Evolutionary conservation across 35 echinoderm and acorn worm species (phyloP).

Genomic region (Diadema setosum): DNA sequence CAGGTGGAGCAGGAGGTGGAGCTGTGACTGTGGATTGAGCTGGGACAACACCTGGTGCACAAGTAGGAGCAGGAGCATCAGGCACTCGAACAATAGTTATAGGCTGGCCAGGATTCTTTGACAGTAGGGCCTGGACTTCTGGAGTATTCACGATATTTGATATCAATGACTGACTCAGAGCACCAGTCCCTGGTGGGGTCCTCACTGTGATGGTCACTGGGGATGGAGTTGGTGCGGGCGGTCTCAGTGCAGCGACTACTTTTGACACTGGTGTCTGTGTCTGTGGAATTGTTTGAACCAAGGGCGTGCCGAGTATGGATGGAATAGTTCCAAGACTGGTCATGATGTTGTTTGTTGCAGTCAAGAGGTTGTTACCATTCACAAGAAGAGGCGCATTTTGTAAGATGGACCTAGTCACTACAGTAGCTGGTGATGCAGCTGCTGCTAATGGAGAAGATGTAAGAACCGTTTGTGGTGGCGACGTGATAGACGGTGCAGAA

Average conservation of each 20-base stretch:
- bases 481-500: not conserved
- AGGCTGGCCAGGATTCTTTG: slow-evolving; percentile 82
- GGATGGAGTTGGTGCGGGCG: not conserved
- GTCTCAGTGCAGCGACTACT: not conserved
- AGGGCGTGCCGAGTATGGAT: not conserved
- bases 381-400: not conserved
- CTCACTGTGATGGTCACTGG: slow-evolving; percentile 54
- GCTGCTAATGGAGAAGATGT: not conserved
- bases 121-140: slow-evolving; percentile 77
- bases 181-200: slow-evolving; percentile 46
- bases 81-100: slow-evolving; percentile 94
- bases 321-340: not conserved
- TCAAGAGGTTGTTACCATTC: not conserved
- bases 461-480: not conserved
- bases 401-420: not conserved
- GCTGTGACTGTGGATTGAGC: not conserved
- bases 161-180: slow-evolving; percentile 74
- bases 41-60: not conserved
- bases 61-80: slow-evolving; percentile 42
- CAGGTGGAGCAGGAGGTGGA: not conserved
- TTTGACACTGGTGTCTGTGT: not conserved
- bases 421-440: not conserved
- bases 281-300: not conserved
- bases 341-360: not conserved
- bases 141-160: slow-evolving; percentile 83